These are phyloP conservation scores for Pseudochirops corinnae DNA, from an alignment of 2,797 vertebrate genomes.

Conservation along the genomic window DNA sequence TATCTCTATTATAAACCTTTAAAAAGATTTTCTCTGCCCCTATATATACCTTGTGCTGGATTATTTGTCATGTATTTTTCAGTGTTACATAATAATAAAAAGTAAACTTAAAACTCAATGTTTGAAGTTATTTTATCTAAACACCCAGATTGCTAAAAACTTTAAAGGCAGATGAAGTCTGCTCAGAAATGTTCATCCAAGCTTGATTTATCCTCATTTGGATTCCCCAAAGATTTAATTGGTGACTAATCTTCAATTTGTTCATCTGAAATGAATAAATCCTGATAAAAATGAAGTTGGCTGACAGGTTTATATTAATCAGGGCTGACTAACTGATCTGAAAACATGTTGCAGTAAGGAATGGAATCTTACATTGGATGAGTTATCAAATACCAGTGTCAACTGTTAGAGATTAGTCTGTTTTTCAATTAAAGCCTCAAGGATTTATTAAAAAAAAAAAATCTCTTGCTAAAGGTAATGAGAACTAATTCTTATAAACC, in stretches of 20 bases:
- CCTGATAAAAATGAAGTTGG: conserved; percentile 47
- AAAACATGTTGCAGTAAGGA: conserved; percentile 20
- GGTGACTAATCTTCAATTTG: conserved; percentile 62
- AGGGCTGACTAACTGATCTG: conserved; percentile 29
- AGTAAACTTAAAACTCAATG: conserved; percentile 48
- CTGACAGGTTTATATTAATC: conserved; percentile 26
- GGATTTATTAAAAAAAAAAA: neutral
- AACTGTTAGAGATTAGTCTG: neutral
- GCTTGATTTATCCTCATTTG: conserved; percentile 65
- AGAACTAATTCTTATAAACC: too few relatives aligned
- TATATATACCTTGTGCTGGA: conserved; percentile 12
- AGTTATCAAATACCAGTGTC: neutral
- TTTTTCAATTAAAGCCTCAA: neutral
- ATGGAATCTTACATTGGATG: neutral
- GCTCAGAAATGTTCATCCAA: conserved; percentile 64
- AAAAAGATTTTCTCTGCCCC: conserved; percentile 23
- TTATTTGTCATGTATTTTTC: conserved; percentile 21
- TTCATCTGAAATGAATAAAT: conserved; percentile 66
- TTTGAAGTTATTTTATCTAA: conserved; percentile 70
- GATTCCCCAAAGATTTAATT: conserved; percentile 60
- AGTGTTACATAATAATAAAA: conserved; percentile 32
- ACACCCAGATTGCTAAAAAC: conserved; percentile 55
- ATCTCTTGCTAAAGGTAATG: neutral
- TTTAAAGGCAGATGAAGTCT: conserved; percentile 48
- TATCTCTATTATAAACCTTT: conserved; percentile 30